Evolutionary conservation across 2,888 invertebrate species (phyloP).

Genomic region (Acholoe squamosa): DNA sequence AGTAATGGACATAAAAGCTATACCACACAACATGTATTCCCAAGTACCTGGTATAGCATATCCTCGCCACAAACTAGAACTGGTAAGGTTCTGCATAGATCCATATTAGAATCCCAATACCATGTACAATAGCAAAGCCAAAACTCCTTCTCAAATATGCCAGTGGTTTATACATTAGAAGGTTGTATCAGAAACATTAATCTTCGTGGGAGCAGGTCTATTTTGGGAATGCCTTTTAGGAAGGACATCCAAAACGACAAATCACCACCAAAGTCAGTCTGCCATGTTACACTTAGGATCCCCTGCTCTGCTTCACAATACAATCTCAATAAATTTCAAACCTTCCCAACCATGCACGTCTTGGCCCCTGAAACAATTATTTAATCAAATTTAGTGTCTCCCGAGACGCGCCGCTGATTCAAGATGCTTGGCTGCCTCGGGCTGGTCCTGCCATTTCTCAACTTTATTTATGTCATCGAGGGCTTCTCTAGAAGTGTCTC

Average conservation of each 20-base stretch:
- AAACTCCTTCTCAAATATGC: too few relatives aligned
- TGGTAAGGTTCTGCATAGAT: too few relatives aligned
- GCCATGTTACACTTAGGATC: slow-evolving; percentile 25
- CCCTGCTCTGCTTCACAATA: slow-evolving; percentile 2
- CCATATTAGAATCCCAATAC: too few relatives aligned
- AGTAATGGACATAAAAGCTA: too few relatives aligned
- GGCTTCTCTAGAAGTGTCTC: neutral
- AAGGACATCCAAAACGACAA: neutral
- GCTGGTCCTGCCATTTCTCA: neutral
- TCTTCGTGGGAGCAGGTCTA: too few relatives aligned
- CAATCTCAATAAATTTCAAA: slow-evolving; percentile 17
- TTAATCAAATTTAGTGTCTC: slow-evolving; percentile 37
- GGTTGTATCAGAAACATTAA: too few relatives aligned
- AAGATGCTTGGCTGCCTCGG: neutral
- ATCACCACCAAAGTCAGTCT: neutral
- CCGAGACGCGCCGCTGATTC: neutral
- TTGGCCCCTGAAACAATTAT: neutral
- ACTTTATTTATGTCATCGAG: slow-evolving; percentile 11
- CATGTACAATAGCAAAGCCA: too few relatives aligned
- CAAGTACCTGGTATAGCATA: too few relatives aligned
- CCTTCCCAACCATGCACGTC: neutral
- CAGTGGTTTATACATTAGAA: too few relatives aligned
- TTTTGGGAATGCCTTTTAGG: neutral
- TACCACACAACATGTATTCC: too few relatives aligned
- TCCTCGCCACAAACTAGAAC: too few relatives aligned